These are phyloP conservation scores for Eupithecia pulchellata DNA, from an alignment of 2,888 invertebrate genomes.

Conservation along the genomic window DNA sequence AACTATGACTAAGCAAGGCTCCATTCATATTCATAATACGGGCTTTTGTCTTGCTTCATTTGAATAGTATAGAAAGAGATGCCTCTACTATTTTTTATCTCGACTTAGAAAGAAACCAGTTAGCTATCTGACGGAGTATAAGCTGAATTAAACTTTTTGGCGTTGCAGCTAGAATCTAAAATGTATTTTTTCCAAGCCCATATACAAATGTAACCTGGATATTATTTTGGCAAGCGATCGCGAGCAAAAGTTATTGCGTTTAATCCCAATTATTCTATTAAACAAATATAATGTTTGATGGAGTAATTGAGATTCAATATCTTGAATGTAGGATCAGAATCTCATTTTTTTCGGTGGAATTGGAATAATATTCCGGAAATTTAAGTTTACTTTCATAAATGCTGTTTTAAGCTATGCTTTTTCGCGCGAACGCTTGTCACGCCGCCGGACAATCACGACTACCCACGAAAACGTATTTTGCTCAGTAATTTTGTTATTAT, in stretches of 20 bases:
- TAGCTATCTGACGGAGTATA: not conserved
- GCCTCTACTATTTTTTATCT: no score
- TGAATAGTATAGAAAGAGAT: no score
- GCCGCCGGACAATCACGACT: not conserved
- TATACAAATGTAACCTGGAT: not conserved
- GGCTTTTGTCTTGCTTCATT: no score
- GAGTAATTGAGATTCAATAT: no score
- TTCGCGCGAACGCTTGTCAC: not conserved
- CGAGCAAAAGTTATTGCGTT: not conserved
- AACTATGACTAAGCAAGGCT: no score
- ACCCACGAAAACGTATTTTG: conserved; percentile 32
- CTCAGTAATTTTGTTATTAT: conserved; percentile 58
- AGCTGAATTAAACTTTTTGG: not conserved
- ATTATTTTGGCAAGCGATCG: not conserved
- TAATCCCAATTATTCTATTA: not conserved
- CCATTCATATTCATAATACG: no score
- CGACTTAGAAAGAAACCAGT: no score
- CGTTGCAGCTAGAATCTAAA: not conserved
- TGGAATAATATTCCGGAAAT: not conserved
- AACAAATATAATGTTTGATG: no score
- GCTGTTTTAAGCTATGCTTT: not conserved
- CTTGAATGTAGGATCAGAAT: not conserved
- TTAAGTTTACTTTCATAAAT: not conserved
- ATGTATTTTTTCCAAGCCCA: not conserved
- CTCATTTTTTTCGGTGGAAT: not conserved